Conservation (phyloP, 2,797 vertebrate species). For the Chiloscyllium punctatum region DNA sequence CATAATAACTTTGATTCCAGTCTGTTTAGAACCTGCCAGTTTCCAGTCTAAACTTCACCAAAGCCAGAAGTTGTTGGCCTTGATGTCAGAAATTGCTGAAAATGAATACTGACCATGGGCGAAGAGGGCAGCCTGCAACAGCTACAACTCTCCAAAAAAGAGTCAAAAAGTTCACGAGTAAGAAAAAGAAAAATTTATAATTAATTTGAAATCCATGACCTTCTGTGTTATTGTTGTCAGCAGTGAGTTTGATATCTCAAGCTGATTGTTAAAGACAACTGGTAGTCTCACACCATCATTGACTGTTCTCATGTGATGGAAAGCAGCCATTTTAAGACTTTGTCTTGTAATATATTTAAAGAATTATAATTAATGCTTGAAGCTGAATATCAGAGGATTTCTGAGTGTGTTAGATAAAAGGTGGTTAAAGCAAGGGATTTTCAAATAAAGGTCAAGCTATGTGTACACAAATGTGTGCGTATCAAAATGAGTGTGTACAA, state of each 20-base stretch:
- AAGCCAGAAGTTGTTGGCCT: neutral
- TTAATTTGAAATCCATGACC: neutral
- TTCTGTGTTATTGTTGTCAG: neutral
- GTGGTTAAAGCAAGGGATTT: neutral
- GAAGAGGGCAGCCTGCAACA: too few species aligned
- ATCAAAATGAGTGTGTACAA: neutral
- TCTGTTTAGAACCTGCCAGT: neutral
- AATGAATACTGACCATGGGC: neutral
- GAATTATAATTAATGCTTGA: neutral
- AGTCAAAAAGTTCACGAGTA: neutral
- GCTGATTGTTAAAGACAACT: neutral
- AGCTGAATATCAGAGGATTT: neutral
- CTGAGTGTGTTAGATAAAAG: neutral
- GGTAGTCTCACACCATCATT: neutral
- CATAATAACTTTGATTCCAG: neutral
- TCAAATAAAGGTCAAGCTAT: neutral
- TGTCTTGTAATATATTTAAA: neutral
- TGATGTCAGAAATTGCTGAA: neutral
- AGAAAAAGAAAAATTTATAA: neutral
- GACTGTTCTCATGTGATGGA: neutral
- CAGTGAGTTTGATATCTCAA: neutral
- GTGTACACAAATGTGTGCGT: neutral
- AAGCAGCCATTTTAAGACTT: neutral
- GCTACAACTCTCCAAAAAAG: neutral
- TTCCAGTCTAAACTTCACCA: neutral